Percentiles rank a stretch among this genome's conserved stretches.
phyloP scores from a whole-genome alignment of 2,888 invertebrate species.

The Drosophila pseudotakahashii region DNA sequence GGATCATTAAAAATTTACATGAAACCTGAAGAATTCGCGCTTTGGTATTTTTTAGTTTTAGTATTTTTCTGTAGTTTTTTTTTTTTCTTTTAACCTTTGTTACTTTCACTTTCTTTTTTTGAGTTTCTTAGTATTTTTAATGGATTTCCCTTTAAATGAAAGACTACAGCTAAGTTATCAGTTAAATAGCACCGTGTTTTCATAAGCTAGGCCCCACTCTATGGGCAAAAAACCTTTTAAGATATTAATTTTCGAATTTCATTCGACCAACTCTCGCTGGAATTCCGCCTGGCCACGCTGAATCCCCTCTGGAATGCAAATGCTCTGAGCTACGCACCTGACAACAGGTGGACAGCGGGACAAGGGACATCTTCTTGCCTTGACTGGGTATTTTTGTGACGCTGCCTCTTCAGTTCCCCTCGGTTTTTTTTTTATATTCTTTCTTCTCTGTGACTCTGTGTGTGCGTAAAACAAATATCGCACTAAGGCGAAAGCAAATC shows the following conservation, averaged over 20 bases:
- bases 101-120: too few species aligned
- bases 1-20: too few species aligned
- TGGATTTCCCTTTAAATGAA: neutral
- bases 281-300: neutral
- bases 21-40: too few species aligned
- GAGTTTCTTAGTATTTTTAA: too few species aligned
- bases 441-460: conserved; percentile 2
- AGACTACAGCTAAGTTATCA: neutral
- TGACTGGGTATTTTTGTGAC: conserved; percentile 33
- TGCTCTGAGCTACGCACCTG: conserved; percentile 27
- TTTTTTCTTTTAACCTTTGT: neutral
- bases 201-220: too few species aligned
- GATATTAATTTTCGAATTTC: neutral
- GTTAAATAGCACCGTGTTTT: too few species aligned
- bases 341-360: conserved; percentile 30
- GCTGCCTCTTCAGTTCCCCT: conserved; percentile 24
- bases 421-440: neutral
- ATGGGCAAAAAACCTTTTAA: neutral
- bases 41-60: too few species aligned
- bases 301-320: conserved; percentile 8
- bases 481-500: conserved; percentile 71
- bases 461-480: conserved; percentile 65
- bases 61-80: too few species aligned
- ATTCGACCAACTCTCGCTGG: too few species aligned
- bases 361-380: conserved; percentile 38